Evolutionary conservation across 2,797 vertebrate genomes (phyloP), one percentile per base, ranked within the genome.

Genomic region (Sebastes taczanowskii): DNA sequence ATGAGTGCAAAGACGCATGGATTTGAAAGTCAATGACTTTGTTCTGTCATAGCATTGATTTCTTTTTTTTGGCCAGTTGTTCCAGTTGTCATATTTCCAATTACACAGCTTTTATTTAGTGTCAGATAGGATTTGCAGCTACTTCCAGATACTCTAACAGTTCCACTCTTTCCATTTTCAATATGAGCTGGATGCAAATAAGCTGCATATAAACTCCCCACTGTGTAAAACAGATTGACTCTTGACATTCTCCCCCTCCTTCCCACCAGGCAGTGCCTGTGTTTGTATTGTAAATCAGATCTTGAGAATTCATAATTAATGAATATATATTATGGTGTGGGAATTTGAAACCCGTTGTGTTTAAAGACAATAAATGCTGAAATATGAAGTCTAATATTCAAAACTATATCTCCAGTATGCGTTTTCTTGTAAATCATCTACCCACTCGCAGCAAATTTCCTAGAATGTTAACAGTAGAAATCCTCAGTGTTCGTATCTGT

Each of bases 281-380:
- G 64, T 82, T 79, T 64, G 71, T 74, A 34, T 35, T 86, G 68
- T 75, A 61, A 85, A 86, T 72, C 69, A 79, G 34, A 73, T 72
- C 65, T 16, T 27, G n/a, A 9, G 42, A 76, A 85, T 88, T 74
- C 58, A 84, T 87, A 87, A 87, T 88, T 87, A 74, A 88, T 69
- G 35, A 64, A 38, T 25, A 22, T 73, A 68, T 75, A 69, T 23
- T 58, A 70, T 56, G 63, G 56, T 7, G 22, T 42, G 71, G 56
- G 46, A 79, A 73, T 75, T 11, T 25, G 46, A 64, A 64, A 67
- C 27, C 35, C 34, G 11, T n/a, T 11, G 60, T 71, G 53, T 18
- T 71, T 49, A 52, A 64, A 53, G 55, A 30, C 30, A 27, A 1
- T 29, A 49, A 46, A 29, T 29, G 18, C 14, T n/a, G 14, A 76